Conservation (phyloP, 2,797 vertebrate species). For the Artibeus lituratus region DNA sequence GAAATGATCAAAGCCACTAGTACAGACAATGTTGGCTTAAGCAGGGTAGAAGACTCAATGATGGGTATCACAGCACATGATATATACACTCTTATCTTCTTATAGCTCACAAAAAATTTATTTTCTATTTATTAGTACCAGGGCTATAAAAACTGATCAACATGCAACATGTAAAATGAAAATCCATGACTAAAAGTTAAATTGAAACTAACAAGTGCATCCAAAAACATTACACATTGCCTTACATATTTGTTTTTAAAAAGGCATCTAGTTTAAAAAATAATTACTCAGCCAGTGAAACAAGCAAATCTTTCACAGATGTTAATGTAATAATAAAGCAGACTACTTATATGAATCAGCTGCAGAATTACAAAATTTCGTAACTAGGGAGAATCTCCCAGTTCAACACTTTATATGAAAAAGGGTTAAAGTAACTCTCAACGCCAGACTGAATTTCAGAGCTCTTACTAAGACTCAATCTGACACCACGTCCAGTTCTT, state of each 20-base stretch:
- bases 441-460: neutral
- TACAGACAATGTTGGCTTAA: neutral
- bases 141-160: neutral
- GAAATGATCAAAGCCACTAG: neutral
- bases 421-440: neutral
- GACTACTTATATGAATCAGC: neutral
- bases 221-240: neutral
- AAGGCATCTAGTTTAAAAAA: neutral
- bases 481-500: neutral
- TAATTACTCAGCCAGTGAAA: neutral
- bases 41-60: neutral
- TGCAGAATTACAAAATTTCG: neutral
- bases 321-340: conserved; percentile 9
- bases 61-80: neutral
- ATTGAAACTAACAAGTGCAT: neutral
- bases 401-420: neutral
- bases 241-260: neutral
- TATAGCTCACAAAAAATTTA: neutral
- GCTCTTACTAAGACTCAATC: neutral
- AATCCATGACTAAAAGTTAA: conserved; percentile 28
- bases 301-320: neutral
- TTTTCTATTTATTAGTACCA: neutral
- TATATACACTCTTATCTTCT: neutral
- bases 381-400: neutral
- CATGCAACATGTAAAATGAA: neutral